Evolutionary conservation across 2,888 invertebrate genomes (phyloP).

Genomic region (Dicroscelio sp.): DNA sequence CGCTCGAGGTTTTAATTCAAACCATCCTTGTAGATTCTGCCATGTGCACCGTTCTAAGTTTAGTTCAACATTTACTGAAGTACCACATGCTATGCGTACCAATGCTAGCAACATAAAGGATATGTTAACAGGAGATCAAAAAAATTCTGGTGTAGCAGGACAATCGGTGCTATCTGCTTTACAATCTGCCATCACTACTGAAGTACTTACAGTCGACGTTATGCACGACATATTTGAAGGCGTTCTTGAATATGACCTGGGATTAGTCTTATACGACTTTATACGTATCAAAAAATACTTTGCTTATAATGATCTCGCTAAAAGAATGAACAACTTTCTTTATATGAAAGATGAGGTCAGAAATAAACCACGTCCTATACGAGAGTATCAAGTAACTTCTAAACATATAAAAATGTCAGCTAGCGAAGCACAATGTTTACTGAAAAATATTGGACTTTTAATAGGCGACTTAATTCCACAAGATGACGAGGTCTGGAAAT

Average conservation of each 20-base stretch:
- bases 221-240: conserved; percentile 78
- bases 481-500: conserved; percentile 63
- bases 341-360: conserved; percentile 56
- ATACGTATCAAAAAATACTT: conserved; percentile 68
- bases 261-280: conserved; percentile 75
- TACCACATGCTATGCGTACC: neutral
- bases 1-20: conserved; percentile 42
- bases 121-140: conserved; percentile 27
- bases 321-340: conserved; percentile 59
- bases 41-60: neutral
- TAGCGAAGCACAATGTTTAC: conserved; percentile 65
- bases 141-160: conserved; percentile 50
- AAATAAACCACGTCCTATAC: conserved; percentile 55
- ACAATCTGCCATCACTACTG: conserved; percentile 6
- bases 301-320: conserved; percentile 62
- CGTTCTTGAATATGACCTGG: conserved; percentile 73
- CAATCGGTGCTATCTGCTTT: conserved; percentile 45
- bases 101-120: neutral
- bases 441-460: conserved; percentile 68
- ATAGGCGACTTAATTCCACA: conserved; percentile 66
- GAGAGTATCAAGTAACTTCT: neutral
- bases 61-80: conserved; percentile 9
- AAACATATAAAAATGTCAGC: conserved; percentile 71
- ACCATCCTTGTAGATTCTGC: conserved; percentile 67
- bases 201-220: conserved; percentile 60